These are phyloP conservation scores for Arrhamphus sclerolepis DNA, from an alignment of 2,797 vertebrate genomes.

Conservation along the genomic window DNA sequence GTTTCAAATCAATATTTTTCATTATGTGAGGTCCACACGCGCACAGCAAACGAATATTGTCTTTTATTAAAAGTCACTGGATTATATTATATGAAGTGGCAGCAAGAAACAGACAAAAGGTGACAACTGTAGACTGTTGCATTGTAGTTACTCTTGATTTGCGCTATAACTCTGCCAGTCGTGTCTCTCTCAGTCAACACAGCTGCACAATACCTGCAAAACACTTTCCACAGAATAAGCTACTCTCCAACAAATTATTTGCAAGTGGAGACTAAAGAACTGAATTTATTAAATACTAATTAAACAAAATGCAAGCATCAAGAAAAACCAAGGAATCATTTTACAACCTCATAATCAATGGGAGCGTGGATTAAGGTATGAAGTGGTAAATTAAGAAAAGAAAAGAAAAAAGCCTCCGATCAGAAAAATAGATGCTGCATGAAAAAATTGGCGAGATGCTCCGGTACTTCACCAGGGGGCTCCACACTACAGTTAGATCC, in stretches of 20 bases:
- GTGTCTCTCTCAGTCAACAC: background rate
- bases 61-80: slow-evolving; percentile 83
- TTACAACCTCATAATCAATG: too few species aligned
- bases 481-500: slow-evolving; percentile 18
- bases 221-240: too few species aligned
- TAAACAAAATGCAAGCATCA: too few species aligned
- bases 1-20: slow-evolving; percentile 83
- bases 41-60: slow-evolving; percentile 74
- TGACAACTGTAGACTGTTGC: slow-evolving; percentile 35
- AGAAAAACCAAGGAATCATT: too few species aligned
- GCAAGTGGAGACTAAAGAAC: too few species aligned
- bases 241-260: too few species aligned
- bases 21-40: slow-evolving; percentile 79
- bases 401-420: background rate
- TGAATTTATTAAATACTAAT: too few species aligned
- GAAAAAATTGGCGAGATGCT: background rate
- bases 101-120: slow-evolving; percentile 17
- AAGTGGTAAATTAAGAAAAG: too few species aligned
- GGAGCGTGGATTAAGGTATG: too few species aligned
- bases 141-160: too few species aligned
- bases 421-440: background rate
- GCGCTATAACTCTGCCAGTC: background rate
- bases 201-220: background rate
- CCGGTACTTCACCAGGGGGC: slow-evolving; percentile 44
- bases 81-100: slow-evolving; percentile 56